phyloP scores from a whole-genome alignment of 2,888 invertebrate species.

The Pocota personata region DNA sequence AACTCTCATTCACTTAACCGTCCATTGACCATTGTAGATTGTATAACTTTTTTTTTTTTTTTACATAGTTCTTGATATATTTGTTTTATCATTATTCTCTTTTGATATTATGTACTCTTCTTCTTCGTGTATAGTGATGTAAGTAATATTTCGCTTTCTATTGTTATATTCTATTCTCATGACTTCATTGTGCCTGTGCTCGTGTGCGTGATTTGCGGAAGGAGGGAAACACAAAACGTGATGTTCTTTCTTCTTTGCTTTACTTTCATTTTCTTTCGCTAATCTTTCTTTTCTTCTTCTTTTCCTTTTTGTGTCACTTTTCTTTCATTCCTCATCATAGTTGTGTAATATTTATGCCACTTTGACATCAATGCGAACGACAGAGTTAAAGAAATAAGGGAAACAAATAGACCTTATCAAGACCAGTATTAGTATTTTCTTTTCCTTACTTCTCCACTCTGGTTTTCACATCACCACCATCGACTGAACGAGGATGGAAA shows the following conservation, averaged over 20 bases:
- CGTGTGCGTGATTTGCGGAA: conserved; percentile 17
- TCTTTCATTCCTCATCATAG: conserved; percentile 36
- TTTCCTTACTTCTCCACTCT: background rate
- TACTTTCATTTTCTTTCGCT: background rate
- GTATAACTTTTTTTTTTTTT: conserved; percentile 38
- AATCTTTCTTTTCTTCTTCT: conserved; percentile 23
- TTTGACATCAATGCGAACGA: conserved; percentile 22
- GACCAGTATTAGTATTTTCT: conserved; percentile 31
- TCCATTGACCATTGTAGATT: conserved; percentile 72
- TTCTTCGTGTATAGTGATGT: conserved; percentile 58
- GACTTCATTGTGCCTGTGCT: conserved; percentile 20
- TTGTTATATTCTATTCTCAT: conserved; percentile 26
- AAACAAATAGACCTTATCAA: conserved; percentile 23
- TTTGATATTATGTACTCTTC: conserved; percentile 31
- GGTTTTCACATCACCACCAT: conserved; percentile 16
- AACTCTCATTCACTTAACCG: conserved; percentile 70
- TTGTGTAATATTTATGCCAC: conserved; percentile 45
- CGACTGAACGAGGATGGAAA: conserved; percentile 24
- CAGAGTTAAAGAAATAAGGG: conserved; percentile 2
- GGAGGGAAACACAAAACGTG: background rate
- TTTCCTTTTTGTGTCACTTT: background rate
- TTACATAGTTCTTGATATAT: conserved; percentile 51
- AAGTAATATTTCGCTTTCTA: conserved; percentile 55
- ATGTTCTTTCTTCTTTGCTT: conserved; percentile 6
- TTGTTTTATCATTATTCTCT: conserved; percentile 52